phyloP scores from a whole-genome alignment of 2,113 vertebrate genomes.

The Cololabis saira region DNA sequence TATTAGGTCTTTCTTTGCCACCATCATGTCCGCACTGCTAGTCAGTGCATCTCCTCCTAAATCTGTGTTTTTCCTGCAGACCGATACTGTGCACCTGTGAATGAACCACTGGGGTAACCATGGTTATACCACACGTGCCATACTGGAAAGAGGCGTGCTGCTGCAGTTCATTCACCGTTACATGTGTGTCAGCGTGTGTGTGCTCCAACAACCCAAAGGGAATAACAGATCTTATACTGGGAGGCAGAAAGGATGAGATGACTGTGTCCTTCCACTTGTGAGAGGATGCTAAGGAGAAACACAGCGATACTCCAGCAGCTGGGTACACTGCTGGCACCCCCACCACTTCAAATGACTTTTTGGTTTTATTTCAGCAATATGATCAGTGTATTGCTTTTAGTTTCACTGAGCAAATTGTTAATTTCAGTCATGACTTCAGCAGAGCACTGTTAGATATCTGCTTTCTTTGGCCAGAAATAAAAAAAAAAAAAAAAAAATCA shows the following conservation, averaged over 20 bases:
- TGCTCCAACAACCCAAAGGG: slow-evolving; percentile 3
- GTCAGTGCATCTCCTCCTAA: slow-evolving; percentile 42
- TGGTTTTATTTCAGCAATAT: too few species aligned
- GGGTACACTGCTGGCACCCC: not conserved
- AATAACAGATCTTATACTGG: slow-evolving; percentile 39
- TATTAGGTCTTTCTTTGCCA: not conserved
- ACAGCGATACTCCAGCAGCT: slow-evolving; percentile 35
- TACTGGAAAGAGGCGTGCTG: slow-evolving; percentile 37
- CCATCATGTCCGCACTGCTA: slow-evolving; percentile 1
- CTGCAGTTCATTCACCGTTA: slow-evolving; percentile 64
- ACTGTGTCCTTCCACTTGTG: slow-evolving; percentile 16
- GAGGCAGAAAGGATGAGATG: slow-evolving; percentile 7
- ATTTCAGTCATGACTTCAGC: too few species aligned
- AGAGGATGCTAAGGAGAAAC: slow-evolving; percentile 17
- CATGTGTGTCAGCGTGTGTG: slow-evolving; percentile 11
- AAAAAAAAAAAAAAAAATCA: too few species aligned
- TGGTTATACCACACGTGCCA: slow-evolving; percentile 57
- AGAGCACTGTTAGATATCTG: too few species aligned
- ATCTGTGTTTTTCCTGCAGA: slow-evolving; percentile 44
- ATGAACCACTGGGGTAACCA: slow-evolving; percentile 55
- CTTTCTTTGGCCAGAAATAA: too few species aligned
- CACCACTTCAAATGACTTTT: too few species aligned
- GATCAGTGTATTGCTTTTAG: too few species aligned
- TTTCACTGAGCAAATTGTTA: too few species aligned
- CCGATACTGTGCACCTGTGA: slow-evolving; percentile 38